Conservation (phyloP, 2,797 vertebrate species). For the Clarias platycephalus region DNA sequence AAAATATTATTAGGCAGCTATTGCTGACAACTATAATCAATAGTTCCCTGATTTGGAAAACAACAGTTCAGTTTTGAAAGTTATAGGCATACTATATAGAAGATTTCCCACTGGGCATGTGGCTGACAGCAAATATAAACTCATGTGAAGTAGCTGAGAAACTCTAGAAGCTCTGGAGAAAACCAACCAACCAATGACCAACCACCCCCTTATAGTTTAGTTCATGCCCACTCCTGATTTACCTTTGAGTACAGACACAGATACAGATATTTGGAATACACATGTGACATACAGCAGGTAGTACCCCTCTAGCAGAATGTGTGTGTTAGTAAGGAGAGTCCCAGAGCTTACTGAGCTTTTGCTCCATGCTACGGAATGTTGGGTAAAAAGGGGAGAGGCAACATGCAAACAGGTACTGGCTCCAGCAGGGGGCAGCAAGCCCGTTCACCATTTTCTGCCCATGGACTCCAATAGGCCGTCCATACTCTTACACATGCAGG, state of each 20-base stretch:
- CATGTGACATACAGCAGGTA: not conserved
- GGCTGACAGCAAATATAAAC: not conserved
- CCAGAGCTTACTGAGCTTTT: slow-evolving; percentile 19
- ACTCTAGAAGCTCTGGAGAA: not conserved
- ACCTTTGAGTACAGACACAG: not conserved
- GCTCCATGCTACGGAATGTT: slow-evolving; percentile 46
- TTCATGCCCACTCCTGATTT: not conserved
- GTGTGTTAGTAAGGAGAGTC: slow-evolving; percentile 17
- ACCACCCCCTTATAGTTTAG: not conserved
- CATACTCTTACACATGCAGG: slow-evolving; percentile 32
- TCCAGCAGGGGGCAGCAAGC: slow-evolving; percentile 37
- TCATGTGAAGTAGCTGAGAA: not conserved
- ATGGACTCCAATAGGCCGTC: slow-evolving; percentile 12
- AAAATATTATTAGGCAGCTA: not conserved
- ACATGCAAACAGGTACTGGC: slow-evolving; percentile 31
- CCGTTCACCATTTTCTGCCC: slow-evolving; percentile 18
- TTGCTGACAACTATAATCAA: not conserved
- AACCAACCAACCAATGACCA: not conserved
- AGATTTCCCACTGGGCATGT: not conserved
- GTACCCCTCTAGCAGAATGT: slow-evolving; percentile 33
- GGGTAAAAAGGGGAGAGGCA: slow-evolving; percentile 21
- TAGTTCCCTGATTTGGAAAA: not conserved
- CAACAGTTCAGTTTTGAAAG: not conserved
- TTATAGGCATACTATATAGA: not conserved
- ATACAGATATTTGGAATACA: not conserved